phyloP scores from a whole-genome alignment of 2,113 vertebrate species.

The Hyperoodon ampullatus region DNA sequence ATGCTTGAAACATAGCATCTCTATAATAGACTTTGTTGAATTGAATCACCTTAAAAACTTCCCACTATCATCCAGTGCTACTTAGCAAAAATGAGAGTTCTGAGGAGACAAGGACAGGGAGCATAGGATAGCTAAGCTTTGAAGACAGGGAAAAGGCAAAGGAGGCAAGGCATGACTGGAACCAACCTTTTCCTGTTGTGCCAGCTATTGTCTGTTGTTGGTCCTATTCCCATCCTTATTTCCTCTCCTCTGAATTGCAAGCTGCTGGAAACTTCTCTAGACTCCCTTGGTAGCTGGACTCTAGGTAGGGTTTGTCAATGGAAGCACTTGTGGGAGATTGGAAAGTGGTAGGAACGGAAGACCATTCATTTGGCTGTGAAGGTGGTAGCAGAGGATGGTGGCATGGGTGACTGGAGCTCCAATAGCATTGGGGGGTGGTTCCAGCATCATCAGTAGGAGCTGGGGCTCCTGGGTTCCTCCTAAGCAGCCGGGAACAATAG shows the following conservation, averaged over 20 bases:
- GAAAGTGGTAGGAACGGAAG: neutral
- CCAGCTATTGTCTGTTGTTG: neutral
- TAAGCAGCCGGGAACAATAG: neutral
- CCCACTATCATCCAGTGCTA: neutral
- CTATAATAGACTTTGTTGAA: slow-evolving; percentile 36
- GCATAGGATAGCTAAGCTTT: neutral
- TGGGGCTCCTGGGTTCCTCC: neutral
- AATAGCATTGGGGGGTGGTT: neutral
- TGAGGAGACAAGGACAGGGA: neutral
- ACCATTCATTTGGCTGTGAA: neutral
- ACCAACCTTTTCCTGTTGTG: neutral
- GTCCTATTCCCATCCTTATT: neutral
- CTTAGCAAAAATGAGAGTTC: slow-evolving; percentile 8
- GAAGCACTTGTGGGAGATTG: neutral
- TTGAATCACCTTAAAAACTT: slow-evolving; percentile 39
- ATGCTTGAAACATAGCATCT: slow-evolving; percentile 14
- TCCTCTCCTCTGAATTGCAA: neutral
- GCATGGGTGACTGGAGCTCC: too few relatives aligned
- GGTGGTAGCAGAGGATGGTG: neutral
- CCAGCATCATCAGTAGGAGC: neutral
- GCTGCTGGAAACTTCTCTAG: neutral
- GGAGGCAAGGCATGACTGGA: neutral
- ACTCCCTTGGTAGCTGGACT: neutral
- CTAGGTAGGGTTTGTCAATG: neutral
- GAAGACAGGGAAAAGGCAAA: neutral